phyloP scores from a whole-genome alignment of 2,797 vertebrate genomes.

The Myiothlypis chrysogaster region DNA sequence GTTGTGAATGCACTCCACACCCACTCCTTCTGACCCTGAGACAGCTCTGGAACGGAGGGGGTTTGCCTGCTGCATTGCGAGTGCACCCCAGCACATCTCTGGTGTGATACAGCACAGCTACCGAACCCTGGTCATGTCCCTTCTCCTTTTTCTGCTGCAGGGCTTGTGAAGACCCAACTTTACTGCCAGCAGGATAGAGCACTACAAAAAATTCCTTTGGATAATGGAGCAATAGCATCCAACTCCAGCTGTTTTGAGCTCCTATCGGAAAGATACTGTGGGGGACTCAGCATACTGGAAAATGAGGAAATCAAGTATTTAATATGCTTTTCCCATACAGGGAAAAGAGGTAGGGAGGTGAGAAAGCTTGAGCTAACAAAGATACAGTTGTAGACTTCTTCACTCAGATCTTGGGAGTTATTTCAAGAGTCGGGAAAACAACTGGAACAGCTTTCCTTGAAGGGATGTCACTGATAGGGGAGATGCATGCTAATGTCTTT shows the following conservation, averaged over 20 bases:
- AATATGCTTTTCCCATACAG: not conserved
- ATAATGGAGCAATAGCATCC: accelerated
- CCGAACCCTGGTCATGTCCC: accelerated
- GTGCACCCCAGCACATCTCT: not conserved
- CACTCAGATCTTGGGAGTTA: no score
- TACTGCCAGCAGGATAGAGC: accelerated
- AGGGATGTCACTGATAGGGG: no score
- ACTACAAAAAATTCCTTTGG: not conserved
- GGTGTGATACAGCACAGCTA: accelerated
- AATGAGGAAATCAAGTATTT: not conserved
- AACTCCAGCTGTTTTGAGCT: not conserved
- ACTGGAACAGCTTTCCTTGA: not conserved
- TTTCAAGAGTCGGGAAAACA: not conserved
- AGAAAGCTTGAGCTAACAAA: not conserved
- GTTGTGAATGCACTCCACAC: not conserved
- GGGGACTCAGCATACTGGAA: not conserved
- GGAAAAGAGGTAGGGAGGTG: not conserved
- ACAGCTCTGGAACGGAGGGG: accelerated
- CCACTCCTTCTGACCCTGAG: accelerated
- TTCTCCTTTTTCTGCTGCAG: accelerated
- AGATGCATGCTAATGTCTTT: not conserved
- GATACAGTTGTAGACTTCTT: accelerated
- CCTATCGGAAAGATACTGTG: accelerated
- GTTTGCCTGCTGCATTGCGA: accelerated
- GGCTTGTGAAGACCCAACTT: accelerated